Evolutionary conservation across 2,797 vertebrate species (phyloP).

Genomic region (Peromyscus aztecus): DNA sequence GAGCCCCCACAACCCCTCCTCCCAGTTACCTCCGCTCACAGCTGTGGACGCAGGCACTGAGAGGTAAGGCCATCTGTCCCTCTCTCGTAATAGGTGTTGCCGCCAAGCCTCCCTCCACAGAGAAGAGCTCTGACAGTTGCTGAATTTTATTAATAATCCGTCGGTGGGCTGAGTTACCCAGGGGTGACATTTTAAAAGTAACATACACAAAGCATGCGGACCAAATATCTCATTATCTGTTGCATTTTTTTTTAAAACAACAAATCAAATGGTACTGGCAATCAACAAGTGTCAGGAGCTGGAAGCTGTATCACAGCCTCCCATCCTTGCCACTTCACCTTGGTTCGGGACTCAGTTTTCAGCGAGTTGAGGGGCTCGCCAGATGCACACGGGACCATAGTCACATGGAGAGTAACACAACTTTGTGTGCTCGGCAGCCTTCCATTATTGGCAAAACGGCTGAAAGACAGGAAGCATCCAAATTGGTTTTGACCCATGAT

Average conservation of each 20-base stretch:
- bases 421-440: neutral
- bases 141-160: conserved; percentile 82
- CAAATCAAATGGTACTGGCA: conserved; percentile 43
- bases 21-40: conserved; percentile 88
- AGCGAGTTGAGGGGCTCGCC: neutral
- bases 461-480: neutral
- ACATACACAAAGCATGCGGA: conserved; percentile 64
- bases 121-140: conserved; percentile 78
- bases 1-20: conserved; percentile 86
- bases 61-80: conserved; percentile 87
- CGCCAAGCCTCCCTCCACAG: conserved; percentile 63
- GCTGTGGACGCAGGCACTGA: conserved; percentile 85
- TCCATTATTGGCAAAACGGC: neutral
- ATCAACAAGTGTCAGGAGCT: neutral
- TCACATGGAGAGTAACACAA: neutral
- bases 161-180: conserved; percentile 80
- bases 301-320: neutral
- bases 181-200: conserved; percentile 81
- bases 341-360: neutral
- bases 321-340: neutral
- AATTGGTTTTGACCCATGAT: neutral
- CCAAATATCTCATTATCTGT: conserved; percentile 73
- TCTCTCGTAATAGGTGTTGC: conserved; percentile 74
- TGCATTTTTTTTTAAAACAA: conserved; percentile 31
- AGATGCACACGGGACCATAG: neutral